Evolutionary conservation across 2,797 vertebrate species (phyloP).

Genomic region (Pseudotriccus pelzelni): DNA sequence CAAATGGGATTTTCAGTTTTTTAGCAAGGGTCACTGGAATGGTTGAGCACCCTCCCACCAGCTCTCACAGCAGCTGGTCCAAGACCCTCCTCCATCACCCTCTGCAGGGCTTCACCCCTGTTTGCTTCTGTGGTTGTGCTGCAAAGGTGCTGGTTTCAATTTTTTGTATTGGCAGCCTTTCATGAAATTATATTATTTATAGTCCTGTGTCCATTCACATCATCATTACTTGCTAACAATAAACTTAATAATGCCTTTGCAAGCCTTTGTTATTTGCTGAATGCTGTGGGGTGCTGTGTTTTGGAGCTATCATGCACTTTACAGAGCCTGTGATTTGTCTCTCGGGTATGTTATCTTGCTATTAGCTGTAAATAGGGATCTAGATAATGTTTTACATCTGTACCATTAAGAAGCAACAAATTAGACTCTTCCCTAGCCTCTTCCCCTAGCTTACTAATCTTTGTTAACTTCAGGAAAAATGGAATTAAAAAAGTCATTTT

Average conservation of each 20-base stretch:
- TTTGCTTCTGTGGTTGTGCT: fast-evolving
- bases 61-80: background rate
- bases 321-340: constrained; percentile 52
- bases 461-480: constrained; percentile 15
- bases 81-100: background rate
- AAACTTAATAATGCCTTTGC: constrained; percentile 47
- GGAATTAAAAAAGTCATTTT: background rate
- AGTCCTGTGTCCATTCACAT: constrained; percentile 10
- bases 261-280: constrained; percentile 41
- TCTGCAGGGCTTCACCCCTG: background rate
- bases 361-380: constrained; percentile 44
- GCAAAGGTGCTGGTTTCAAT: background rate
- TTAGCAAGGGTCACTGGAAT: background rate
- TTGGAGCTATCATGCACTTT: constrained; percentile 14
- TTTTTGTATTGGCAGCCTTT: background rate
- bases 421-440: background rate
- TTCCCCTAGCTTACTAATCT: background rate
- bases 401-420: constrained; percentile 33
- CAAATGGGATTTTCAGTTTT: background rate
- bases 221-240: constrained; percentile 34
- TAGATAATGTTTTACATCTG: constrained; percentile 56
- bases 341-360: constrained; percentile 35
- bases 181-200: constrained; percentile 24
- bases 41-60: background rate
- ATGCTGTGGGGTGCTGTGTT: constrained; percentile 23